A percentile compares a stretch with the other conserved stretches of the same genome.
These are phyloP conservation scores for Lasioglossum pauxillum DNA, from an alignment of 2,888 invertebrate species.

Conservation along the genomic window DNA sequence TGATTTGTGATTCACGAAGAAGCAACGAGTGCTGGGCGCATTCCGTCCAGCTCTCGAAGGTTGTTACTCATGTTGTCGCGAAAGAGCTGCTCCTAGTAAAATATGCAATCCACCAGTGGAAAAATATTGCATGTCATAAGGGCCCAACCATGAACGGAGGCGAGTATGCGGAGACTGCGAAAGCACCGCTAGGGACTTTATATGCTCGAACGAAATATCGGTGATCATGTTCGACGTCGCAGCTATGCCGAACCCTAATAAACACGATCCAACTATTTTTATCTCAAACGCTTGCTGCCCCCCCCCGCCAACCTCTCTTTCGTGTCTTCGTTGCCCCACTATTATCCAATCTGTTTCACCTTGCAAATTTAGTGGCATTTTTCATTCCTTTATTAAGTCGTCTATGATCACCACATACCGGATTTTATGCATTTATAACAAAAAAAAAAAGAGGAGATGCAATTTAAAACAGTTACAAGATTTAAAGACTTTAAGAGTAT, in stretches of 20 bases:
- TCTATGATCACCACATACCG: no score
- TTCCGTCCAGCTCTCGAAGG: not conserved
- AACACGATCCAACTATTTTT: not conserved
- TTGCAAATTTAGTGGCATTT: no score
- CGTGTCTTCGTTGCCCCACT: no score
- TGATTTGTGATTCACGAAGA: slow-evolving; percentile 20
- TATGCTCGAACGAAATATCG: slow-evolving; percentile 13
- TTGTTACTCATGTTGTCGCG: slow-evolving; percentile 21
- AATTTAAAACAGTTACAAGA: no score
- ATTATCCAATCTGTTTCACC: no score
- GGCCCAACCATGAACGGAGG: not conserved
- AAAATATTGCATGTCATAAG: slow-evolving; percentile 24
- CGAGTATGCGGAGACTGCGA: not conserved
- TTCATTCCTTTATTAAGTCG: no score
- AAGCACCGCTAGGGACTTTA: slow-evolving; percentile 18
- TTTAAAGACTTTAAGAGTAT: no score
- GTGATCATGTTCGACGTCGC: not conserved
- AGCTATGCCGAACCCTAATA: not conserved
- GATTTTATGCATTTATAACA: no score
- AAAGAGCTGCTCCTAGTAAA: slow-evolving; percentile 1
- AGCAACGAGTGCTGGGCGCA: not conserved
- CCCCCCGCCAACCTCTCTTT: no score
- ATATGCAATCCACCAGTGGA: slow-evolving; percentile 22
- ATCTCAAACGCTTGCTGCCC: no score
- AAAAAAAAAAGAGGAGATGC: no score